Evolutionary conservation across 2,797 vertebrate genomes (phyloP), one percentile per base, ranked within the genome.

Genomic region (Sebastes kiyomatsui): DNA sequence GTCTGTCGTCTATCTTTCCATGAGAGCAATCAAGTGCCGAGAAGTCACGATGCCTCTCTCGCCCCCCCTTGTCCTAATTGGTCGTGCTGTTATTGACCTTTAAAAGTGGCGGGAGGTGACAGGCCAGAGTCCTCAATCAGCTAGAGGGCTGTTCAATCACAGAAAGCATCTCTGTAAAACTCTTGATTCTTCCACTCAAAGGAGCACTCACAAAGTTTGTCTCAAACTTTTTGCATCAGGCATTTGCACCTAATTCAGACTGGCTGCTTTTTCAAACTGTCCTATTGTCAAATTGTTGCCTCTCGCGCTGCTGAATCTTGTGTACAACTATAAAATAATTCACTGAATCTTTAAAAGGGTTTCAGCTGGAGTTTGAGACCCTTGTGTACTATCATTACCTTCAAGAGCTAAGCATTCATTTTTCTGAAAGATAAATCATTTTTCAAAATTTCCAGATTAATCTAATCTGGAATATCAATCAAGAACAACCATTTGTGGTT

Each of bases 81-180:
- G 58, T 32, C 1, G 3, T 68, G 55, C n/a, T 56, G 67, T 33
- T 55, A 6, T 18, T 64, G 54, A 71, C 52, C 25, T 27, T 6
- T 61, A 10, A 49, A 11, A 13, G 32, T 9, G 3, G 23, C 2
- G 10, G 33, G 32, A 23, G 20, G 2, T 12, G 30, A 56, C 6
- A 10, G 42, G 38, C 55, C 65, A 52, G 54, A 38, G 30, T 46
- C 23, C 59, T 80, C 49, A 27, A 76, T 77, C 64, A 66, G 49
- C 59, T 30, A 4, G 58, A 84, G 78, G 52, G 59, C 30, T 11
- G 30, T 75, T 81, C 66, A 72, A 35, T 42, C 66, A 52, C 76
- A 72, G 27, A 20, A 4, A 32, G 27, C 25, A 13, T 35, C 23
- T 5, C 52, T 54, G 52, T n/a, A 54, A 54, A 54, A 54, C 52